Evolutionary conservation across 2,888 invertebrate species (phyloP).

Genomic region (Synergus umbraculus): DNA sequence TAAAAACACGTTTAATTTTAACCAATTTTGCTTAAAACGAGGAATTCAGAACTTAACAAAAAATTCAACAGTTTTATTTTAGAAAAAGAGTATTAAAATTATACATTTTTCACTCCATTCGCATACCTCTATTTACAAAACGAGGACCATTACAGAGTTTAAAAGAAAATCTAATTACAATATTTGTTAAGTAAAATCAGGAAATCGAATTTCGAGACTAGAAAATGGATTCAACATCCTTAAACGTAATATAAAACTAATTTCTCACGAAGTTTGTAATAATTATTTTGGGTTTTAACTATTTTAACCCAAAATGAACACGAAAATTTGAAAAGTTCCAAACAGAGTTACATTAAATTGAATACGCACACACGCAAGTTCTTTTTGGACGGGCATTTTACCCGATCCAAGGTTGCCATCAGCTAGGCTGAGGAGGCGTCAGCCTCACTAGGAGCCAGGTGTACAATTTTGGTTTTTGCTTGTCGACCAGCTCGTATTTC

Average conservation of each 20-base stretch:
- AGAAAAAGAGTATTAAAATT: too few species aligned
- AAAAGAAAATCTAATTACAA: too few species aligned
- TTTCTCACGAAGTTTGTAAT: background rate
- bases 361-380: background rate
- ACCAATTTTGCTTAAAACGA: too few species aligned
- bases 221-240: too few species aligned
- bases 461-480: constrained; percentile 85
- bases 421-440: constrained; percentile 83
- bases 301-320: background rate
- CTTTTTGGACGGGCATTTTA: constrained; percentile 53
- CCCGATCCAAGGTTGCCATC: constrained; percentile 80
- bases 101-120: too few species aligned
- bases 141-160: too few species aligned
- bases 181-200: too few species aligned
- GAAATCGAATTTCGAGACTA: too few species aligned
- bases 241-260: background rate
- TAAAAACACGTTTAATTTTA: too few species aligned
- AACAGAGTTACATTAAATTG: background rate
- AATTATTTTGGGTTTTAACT: background rate
- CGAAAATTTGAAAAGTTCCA: background rate
- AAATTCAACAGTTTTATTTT: too few species aligned
- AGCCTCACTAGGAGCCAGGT: constrained; percentile 90
- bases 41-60: too few species aligned
- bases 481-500: constrained; percentile 85
- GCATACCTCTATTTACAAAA: too few species aligned